Conservation (phyloP, 2,797 vertebrate species). For the Acropternis orthonyx region DNA sequence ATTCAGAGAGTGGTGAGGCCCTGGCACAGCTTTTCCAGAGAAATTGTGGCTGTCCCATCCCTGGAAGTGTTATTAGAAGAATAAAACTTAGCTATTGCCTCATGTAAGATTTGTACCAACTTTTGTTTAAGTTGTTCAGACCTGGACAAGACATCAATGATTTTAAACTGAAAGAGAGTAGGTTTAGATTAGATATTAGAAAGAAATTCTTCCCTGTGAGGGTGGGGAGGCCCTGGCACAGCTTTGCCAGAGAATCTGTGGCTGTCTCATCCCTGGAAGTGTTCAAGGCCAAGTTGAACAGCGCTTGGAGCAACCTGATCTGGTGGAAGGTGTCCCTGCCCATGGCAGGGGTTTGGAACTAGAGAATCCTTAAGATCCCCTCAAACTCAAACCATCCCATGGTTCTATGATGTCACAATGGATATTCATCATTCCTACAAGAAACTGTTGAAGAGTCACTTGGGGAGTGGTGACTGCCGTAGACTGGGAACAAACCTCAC, state of each 20-base stretch:
- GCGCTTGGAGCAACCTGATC: neutral
- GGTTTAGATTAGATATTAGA: neutral
- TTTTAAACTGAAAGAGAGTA: neutral
- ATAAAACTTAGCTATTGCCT: neutral
- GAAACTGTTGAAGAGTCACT: neutral
- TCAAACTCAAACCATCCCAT: neutral
- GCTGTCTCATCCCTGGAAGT: neutral
- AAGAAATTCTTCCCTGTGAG: neutral
- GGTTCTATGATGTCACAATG: neutral
- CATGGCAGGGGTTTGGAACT: neutral
- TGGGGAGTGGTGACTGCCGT: neutral
- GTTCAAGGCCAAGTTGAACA: neutral
- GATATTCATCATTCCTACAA: neutral
- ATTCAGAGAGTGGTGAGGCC: neutral
- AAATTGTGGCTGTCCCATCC: neutral
- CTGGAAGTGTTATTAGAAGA: neutral
- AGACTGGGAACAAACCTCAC: neutral
- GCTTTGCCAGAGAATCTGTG: neutral
- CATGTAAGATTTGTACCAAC: neutral
- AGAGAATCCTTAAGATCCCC: neutral
- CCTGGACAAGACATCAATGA: neutral
- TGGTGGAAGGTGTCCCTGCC: neutral
- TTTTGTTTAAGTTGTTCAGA: neutral
- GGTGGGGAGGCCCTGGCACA: neutral
- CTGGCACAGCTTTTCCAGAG: neutral